These are phyloP conservation scores for Tribolium freemani DNA, from an alignment of 2,888 invertebrate species.

Conservation along the genomic window DNA sequence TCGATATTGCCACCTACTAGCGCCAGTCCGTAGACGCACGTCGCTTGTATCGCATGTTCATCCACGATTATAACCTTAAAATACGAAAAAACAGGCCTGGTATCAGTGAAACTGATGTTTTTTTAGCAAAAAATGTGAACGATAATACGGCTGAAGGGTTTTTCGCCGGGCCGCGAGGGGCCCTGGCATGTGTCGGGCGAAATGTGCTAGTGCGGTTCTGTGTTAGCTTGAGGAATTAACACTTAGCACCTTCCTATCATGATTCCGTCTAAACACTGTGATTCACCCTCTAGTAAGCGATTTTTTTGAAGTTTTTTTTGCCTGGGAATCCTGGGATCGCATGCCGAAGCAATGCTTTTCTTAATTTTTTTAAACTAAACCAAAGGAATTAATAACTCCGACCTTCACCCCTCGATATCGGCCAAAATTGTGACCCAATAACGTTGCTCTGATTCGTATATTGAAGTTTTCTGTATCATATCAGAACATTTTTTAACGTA, in stretches of 20 bases:
- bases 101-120: conserved; percentile 25
- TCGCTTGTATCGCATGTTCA: conserved; percentile 58
- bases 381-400: too few relatives aligned
- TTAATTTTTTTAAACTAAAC: too few relatives aligned
- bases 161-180: neutral
- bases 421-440: neutral
- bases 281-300: conserved; percentile 63
- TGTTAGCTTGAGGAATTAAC: conserved; percentile 51
- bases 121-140: conserved; percentile 28
- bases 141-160: neutral
- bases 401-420: neutral
- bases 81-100: conserved; percentile 46
- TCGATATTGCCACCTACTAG: conserved; percentile 53
- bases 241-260: conserved; percentile 55
- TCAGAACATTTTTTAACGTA: neutral
- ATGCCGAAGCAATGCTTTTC: neutral
- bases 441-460: neutral
- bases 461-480: neutral
- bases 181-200: conserved; percentile 47
- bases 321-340: conserved; percentile 10
- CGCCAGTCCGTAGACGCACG: conserved; percentile 63
- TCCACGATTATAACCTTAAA: conserved; percentile 57
- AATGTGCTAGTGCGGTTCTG: conserved; percentile 51
- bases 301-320: conserved; percentile 10
- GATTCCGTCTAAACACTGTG: conserved; percentile 67